A percentile compares a stretch with the other conserved stretches of the same genome.
Conservation (phyloP, 2,797 vertebrate species). For the Glossophaga mutica region DNA sequence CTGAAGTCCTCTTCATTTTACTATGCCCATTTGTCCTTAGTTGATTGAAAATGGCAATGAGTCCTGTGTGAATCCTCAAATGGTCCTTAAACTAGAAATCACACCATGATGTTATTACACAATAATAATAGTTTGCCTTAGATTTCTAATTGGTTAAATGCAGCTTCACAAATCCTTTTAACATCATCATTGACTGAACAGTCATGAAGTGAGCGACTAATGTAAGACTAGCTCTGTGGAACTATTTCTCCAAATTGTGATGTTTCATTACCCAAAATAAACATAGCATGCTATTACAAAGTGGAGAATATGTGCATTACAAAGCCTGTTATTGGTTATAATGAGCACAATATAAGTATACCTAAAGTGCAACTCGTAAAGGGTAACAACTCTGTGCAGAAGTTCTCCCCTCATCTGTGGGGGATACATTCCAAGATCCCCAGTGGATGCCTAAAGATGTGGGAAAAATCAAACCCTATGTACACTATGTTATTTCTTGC, state of each 20-base stretch:
- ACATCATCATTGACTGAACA: constrained; percentile 26
- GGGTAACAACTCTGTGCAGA: not conserved
- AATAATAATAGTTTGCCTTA: constrained; percentile 40
- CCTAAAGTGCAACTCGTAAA: not conserved
- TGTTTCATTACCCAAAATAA: not conserved
- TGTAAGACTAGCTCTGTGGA: not conserved
- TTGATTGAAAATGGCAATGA: constrained; percentile 38
- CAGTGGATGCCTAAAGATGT: not conserved
- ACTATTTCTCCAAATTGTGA: constrained; percentile 32
- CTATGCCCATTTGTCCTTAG: not conserved
- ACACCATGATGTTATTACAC: not conserved
- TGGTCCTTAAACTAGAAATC: constrained; percentile 7
- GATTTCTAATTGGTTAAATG: constrained; percentile 25
- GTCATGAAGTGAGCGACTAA: not conserved
- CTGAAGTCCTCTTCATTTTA: not conserved
- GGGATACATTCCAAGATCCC: not conserved
- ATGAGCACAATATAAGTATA: not conserved
- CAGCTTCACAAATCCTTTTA: not conserved
- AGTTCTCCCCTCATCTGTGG: not conserved
- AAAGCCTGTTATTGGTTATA: not conserved
- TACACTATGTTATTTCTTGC: not conserved
- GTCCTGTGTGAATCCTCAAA: not conserved
- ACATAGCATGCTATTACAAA: not conserved
- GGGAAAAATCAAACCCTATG: not conserved
- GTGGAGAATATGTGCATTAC: not conserved